Conservation (phyloP, 1,140 invertebrate genomes). For the Drosophila pallidifrons region DNA sequence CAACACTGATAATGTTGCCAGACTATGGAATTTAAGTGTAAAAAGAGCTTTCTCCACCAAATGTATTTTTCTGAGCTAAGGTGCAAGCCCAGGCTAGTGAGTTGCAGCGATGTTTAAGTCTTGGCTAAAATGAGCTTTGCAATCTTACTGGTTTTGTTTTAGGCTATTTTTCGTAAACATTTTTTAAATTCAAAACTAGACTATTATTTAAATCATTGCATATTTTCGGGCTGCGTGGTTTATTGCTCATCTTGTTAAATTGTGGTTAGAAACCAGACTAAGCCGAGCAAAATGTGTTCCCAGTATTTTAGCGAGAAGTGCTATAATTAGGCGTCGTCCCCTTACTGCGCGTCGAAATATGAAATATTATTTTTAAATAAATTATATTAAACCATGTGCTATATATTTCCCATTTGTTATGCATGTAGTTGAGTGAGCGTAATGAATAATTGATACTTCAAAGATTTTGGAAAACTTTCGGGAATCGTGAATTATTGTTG, state of each 20-base stretch:
- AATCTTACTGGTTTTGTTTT: background rate
- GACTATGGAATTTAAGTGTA: background rate
- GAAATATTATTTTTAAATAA: too few relatives aligned
- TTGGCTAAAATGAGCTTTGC: background rate
- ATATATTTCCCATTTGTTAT: too few relatives aligned
- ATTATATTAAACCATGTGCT: too few relatives aligned
- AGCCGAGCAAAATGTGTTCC: background rate
- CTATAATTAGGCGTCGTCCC: background rate
- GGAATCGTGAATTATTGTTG: slow-evolving; percentile 36
- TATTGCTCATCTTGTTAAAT: background rate
- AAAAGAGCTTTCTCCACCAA: background rate
- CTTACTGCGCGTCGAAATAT: too few relatives aligned
- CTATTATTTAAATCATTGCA: background rate
- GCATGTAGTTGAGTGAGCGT: too few relatives aligned
- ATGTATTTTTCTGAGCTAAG: background rate
- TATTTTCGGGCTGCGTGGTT: background rate
- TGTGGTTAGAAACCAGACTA: background rate
- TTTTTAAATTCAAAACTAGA: background rate
- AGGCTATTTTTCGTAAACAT: background rate
- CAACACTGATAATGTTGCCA: slow-evolving; percentile 1
- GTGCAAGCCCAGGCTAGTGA: background rate
- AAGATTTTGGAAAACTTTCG: background rate
- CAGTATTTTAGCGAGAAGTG: slow-evolving; percentile 4
- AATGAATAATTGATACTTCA: background rate
- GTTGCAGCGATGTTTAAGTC: background rate